Percentiles rank a stretch among this genome's conserved stretches.
phyloP scores from a whole-genome alignment of 2,797 vertebrate genomes.

The Notolepis coatsorum region DNA sequence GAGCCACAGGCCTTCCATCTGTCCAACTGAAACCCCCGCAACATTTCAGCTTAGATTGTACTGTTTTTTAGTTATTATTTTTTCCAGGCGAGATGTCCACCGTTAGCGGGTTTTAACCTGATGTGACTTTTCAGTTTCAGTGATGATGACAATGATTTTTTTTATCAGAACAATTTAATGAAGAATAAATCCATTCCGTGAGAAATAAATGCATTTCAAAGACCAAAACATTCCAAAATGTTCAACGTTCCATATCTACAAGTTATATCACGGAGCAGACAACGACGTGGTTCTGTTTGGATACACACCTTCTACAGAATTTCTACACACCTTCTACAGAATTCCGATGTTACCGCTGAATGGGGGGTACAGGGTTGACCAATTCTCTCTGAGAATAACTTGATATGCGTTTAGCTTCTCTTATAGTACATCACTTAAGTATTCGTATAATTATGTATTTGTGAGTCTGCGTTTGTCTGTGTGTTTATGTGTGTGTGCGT shows the following conservation, averaged over 20 bases:
- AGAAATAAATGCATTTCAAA: slow-evolving; percentile 31
- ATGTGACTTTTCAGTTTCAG: no score
- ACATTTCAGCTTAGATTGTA: no score
- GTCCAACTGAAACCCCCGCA: no score
- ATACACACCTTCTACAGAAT: neutral
- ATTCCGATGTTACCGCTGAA: neutral
- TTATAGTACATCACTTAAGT: neutral
- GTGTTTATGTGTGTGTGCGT: no score
- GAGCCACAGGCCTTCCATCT: no score
- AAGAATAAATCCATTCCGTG: slow-evolving; percentile 29
- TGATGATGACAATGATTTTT: slow-evolving; percentile 1
- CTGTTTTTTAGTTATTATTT: no score
- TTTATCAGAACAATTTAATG: slow-evolving; percentile 12
- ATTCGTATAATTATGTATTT: neutral
- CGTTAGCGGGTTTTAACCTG: no score
- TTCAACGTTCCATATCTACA: slow-evolving; percentile 30
- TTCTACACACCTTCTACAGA: slow-evolving; percentile 23
- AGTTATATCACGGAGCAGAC: slow-evolving; percentile 28
- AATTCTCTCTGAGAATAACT: slow-evolving; percentile 27
- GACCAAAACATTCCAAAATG: slow-evolving; percentile 36
- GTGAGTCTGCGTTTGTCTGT: neutral
- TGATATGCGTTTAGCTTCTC: slow-evolving; percentile 14
- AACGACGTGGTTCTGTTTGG: slow-evolving; percentile 7
- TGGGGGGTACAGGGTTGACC: slow-evolving; percentile 47
- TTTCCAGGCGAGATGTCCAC: no score